Conservation (phyloP, 2,113 vertebrate species). For the Hippocampus mohnikei region DNA sequence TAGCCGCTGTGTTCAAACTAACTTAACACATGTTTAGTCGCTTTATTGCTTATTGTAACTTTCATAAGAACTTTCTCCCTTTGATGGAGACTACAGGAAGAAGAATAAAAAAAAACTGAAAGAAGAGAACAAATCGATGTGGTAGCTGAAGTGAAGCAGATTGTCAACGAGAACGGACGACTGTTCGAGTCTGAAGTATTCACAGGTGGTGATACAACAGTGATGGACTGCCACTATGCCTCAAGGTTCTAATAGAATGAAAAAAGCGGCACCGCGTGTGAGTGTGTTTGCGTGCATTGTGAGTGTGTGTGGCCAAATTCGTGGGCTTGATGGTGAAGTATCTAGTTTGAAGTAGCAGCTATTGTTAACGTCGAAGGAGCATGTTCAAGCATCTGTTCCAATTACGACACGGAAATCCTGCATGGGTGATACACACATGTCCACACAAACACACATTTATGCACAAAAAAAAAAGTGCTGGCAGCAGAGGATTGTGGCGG, state of each 20-base stretch:
- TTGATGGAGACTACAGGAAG: constrained; percentile 9
- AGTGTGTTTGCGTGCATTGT: not conserved
- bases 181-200: constrained; percentile 51
- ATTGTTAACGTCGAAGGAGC: constrained; percentile 21
- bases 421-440: not conserved
- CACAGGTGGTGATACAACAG: constrained; percentile 41
- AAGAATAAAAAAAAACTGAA: constrained; percentile 21
- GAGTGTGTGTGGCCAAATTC: not conserved
- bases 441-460: constrained; percentile 2
- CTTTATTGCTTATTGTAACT: not conserved
- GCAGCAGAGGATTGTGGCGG: constrained; percentile 57
- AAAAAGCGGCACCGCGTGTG: not conserved
- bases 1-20: not conserved
- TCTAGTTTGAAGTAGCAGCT: constrained; percentile 14
- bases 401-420: constrained; percentile 20
- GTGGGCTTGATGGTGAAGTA: not conserved
- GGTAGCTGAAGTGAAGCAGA: constrained; percentile 35
- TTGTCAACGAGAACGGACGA: constrained; percentile 48
- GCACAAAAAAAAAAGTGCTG: constrained; percentile 1
- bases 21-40: not conserved
- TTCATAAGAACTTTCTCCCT: not conserved
- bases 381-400: constrained; percentile 30
- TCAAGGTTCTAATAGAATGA: constrained; percentile 29
- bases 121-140: constrained; percentile 44
- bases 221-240: constrained; percentile 40